A percentile compares a stretch with the other conserved stretches of the same genome.
phyloP scores from a whole-genome alignment of 2,113 vertebrate genomes.

The Rutilus rutilus region DNA sequence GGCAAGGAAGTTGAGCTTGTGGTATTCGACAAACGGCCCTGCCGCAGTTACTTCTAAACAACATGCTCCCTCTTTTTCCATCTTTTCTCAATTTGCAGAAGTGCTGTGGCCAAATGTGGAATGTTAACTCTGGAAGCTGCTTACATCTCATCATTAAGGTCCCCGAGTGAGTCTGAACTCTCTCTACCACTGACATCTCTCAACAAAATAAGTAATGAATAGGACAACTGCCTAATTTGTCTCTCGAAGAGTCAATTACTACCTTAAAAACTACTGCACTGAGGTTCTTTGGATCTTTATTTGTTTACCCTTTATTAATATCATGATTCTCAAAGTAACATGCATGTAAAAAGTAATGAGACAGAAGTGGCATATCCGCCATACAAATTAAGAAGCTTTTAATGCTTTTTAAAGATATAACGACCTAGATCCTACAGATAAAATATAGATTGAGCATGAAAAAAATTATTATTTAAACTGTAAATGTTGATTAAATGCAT shows the following conservation, averaged over 20 bases:
- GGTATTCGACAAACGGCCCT: neutral
- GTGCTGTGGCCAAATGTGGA: slow-evolving; percentile 21
- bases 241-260: neutral
- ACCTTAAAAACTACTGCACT: neutral
- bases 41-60: slow-evolving; percentile 9
- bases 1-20: neutral
- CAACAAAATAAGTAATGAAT: neutral
- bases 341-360: neutral
- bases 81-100: slow-evolving; percentile 11
- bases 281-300: neutral
- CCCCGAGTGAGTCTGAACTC: slow-evolving; percentile 16
- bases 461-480: neutral
- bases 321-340: neutral
- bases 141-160: slow-evolving; percentile 1
- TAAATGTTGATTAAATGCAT: neutral
- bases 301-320: neutral
- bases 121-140: neutral
- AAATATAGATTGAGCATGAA: neutral
- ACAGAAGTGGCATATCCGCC: neutral
- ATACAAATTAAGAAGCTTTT: too few species aligned
- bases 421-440: neutral
- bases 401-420: too few species aligned
- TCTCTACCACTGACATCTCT: neutral
- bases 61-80: slow-evolving; percentile 21
- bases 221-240: neutral